These are phyloP conservation scores for Portunus trituberculatus DNA, from an alignment of 1,140 invertebrate species.

Conservation along the genomic window DNA sequence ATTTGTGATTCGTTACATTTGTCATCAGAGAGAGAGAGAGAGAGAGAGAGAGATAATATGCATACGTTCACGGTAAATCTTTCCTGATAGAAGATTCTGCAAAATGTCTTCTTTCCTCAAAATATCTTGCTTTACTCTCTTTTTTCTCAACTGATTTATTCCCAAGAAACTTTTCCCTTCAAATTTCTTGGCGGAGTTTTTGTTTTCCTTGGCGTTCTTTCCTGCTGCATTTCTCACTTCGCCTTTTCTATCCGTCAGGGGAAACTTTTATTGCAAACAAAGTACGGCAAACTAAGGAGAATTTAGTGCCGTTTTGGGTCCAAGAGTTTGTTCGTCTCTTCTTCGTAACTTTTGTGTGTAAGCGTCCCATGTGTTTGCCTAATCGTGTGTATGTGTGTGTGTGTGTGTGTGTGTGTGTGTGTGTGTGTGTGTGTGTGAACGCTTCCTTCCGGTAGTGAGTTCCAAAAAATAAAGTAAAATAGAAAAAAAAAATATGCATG, in stretches of 20 bases:
- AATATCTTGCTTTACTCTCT: too few relatives aligned
- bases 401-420: too few relatives aligned
- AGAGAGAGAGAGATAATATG: neutral
- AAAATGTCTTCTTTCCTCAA: too few relatives aligned
- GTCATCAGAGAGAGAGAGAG: neutral
- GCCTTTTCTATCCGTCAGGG: neutral
- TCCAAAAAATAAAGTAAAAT: neutral
- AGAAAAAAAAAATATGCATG: neutral
- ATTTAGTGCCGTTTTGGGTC: neutral
- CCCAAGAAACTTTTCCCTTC: too few relatives aligned
- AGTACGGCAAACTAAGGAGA: neutral
- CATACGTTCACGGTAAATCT: too few relatives aligned
- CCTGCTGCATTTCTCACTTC: neutral
- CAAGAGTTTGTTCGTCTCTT: neutral
- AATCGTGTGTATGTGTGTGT: too few relatives aligned
- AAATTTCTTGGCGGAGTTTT: neutral
- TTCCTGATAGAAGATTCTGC: too few relatives aligned
- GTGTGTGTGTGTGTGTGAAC: too few relatives aligned
- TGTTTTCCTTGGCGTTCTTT: neutral
- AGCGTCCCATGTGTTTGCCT: neutral
- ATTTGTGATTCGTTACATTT: too few relatives aligned
- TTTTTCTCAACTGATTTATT: too few relatives aligned
- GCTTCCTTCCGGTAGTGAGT: too few relatives aligned
- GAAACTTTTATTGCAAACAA: constrained; percentile 14
- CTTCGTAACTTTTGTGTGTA: neutral